phyloP scores from a whole-genome alignment of 2,113 vertebrate genomes.

The Naja naja region DNA sequence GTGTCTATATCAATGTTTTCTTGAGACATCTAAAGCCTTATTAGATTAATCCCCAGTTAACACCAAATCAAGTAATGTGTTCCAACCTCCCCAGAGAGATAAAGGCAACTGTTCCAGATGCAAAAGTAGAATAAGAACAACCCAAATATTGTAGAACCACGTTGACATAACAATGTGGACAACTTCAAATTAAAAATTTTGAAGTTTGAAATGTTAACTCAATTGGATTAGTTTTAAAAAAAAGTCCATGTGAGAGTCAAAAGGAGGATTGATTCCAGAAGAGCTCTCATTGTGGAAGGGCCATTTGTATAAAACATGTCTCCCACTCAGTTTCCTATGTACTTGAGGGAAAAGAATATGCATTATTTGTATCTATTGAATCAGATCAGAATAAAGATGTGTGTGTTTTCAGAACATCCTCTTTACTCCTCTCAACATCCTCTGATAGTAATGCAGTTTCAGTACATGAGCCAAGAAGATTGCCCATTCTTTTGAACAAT shows the following conservation, averaged over 20 bases:
- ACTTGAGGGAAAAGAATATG: not conserved
- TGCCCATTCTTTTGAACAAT: constrained; percentile 64
- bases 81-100: not conserved
- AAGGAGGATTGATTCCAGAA: not conserved
- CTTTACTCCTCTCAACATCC: constrained; percentile 13
- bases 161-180: not conserved
- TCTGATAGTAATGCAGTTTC: constrained; percentile 49
- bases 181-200: not conserved
- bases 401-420: constrained; percentile 4
- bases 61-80: not conserved
- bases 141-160: not conserved
- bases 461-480: constrained; percentile 44
- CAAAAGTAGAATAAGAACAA: constrained; percentile 8
- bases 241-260: not conserved
- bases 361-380: constrained; percentile 17
- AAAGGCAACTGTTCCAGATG: not conserved
- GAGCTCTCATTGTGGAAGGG: not conserved
- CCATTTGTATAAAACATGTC: not conserved
- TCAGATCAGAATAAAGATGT: constrained; percentile 32
- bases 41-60: not conserved
- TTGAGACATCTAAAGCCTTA: not conserved
- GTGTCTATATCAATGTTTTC: not conserved
- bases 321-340: not conserved
- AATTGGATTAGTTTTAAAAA: not conserved
- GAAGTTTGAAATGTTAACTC: not conserved